These are phyloP conservation scores for Plagodis dolabraria DNA, from an alignment of 2,888 invertebrate genomes.

Conservation along the genomic window DNA sequence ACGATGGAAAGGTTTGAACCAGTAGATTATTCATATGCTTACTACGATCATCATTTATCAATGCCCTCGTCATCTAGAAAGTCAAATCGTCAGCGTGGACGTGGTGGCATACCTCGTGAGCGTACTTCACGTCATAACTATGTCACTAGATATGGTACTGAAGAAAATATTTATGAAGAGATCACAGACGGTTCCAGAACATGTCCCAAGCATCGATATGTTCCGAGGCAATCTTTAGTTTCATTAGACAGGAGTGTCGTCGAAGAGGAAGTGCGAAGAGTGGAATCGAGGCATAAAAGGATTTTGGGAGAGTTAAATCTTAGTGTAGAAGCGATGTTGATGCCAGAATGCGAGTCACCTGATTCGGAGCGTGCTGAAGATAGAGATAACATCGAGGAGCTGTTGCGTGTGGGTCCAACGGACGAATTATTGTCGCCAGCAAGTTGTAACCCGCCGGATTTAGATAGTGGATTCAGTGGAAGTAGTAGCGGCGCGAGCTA, in stretches of 20 bases:
- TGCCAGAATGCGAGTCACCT: constrained; percentile 90
- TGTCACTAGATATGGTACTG: constrained; percentile 92
- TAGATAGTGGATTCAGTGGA: constrained; percentile 93
- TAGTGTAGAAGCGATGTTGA: constrained; percentile 95
- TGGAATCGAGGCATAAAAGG: constrained; percentile 92
- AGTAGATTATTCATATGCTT: constrained; percentile 93
- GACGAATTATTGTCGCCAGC: constrained; percentile 90
- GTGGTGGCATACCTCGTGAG: constrained; percentile 72
- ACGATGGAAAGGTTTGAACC: constrained; percentile 88
- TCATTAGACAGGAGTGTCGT: constrained; percentile 89
- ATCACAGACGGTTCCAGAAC: constrained; percentile 87
- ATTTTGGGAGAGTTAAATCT: constrained; percentile 94
- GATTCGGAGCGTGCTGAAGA: constrained; percentile 87
- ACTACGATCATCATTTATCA: constrained; percentile 90
- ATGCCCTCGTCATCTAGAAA: constrained; percentile 83
- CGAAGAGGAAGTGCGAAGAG: constrained; percentile 93
- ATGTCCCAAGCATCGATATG: constrained; percentile 79
- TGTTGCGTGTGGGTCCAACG: constrained; percentile 88
- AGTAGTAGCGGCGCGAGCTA: constrained; percentile 93
- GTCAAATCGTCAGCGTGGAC: constrained; percentile 73
- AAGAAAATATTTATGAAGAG: constrained; percentile 93
- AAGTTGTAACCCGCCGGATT: constrained; percentile 87
- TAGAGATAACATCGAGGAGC: constrained; percentile 86
- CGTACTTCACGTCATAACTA: constrained; percentile 87
- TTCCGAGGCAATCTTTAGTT: constrained; percentile 85